These are phyloP conservation scores for Danio aesculapii DNA, from an alignment of 2,797 vertebrate genomes.

Conservation along the genomic window DNA sequence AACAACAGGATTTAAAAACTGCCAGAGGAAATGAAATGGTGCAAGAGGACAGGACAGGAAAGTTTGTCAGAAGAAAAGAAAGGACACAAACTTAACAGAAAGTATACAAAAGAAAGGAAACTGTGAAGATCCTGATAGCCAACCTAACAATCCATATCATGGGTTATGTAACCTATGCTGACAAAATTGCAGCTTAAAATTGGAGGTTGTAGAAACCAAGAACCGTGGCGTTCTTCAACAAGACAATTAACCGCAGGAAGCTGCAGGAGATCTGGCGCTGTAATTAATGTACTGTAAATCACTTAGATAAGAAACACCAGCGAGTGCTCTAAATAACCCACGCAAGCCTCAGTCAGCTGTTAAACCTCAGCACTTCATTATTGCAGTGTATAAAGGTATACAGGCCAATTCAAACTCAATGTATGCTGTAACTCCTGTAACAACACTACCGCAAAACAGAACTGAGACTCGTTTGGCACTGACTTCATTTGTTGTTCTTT, in stretches of 20 bases:
- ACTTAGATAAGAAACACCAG: slow-evolving; percentile 2
- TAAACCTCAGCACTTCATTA: not conserved
- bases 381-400: not conserved
- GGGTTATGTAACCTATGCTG: not conserved
- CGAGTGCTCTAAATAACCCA: slow-evolving; percentile 5
- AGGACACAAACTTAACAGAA: not conserved
- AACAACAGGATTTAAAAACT: too few species aligned
- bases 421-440: not conserved
- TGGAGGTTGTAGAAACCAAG: not conserved
- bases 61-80: not conserved
- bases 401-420: not conserved
- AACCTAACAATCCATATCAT: not conserved
- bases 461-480: slow-evolving; percentile 17
- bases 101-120: not conserved
- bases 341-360: not conserved
- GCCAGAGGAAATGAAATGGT: too few species aligned
- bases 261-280: not conserved
- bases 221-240: not conserved
- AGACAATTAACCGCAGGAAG: slow-evolving; percentile 5
- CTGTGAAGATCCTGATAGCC: not conserved
- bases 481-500: slow-evolving; percentile 28
- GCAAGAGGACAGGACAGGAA: too few species aligned
- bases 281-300: not conserved
- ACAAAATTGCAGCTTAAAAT: not conserved
- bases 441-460: not conserved